Base-by-base conservation (phyloP, 2,113 vertebrate genomes). In the Pelecanoides urinatrix region DNA sequence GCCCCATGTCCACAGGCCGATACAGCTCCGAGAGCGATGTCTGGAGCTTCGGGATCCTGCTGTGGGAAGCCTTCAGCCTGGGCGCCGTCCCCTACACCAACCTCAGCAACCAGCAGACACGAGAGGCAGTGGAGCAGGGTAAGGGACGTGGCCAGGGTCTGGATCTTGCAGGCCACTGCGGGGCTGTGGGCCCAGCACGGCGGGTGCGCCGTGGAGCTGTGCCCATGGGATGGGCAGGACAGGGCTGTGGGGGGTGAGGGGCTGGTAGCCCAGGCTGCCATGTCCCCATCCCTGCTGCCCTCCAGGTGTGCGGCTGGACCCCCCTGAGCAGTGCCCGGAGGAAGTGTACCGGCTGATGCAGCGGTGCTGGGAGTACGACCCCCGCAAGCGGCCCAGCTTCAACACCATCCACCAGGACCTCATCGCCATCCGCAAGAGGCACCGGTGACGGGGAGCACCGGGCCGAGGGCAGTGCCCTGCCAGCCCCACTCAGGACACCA, bases 21-120 rank as follows among this genome's bases (percentile, higher is more conserved):
- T 99, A 99, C 96, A 99, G 98, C 91, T 99, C 99, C 0, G 98
- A 99, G 96, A 99, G 99, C 4, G 99, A 99, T 0, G 98, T 99
- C 62, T 99, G 99, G 99, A 99, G 99, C 96, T 99, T 99, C 7
- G 99, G 99, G 8, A 97, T 99, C 62, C 96, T 99, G 71, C 97
- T 99, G 32, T 99, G 99, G 99, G 99, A 99, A 97, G 98, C 99
- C 32, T 99, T 99, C 97, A 99, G 99, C 78, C 95, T 99, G 93
- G 99, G 99, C 3, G 97, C 98, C 5, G 92, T 98, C 1, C 99
- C 99, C 5, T 99, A 99, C 42, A 73, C 98, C 81, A 98, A 96
- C 96, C 99, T 99, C 98, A 99, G 68, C 98, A 99, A 99, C 93
- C 99, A 99, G 89, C 99, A 99, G 97, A 99, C 99, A 0, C 98